phyloP scores from a whole-genome alignment of 2,797 vertebrate species.

The Presbytis comata region DNA sequence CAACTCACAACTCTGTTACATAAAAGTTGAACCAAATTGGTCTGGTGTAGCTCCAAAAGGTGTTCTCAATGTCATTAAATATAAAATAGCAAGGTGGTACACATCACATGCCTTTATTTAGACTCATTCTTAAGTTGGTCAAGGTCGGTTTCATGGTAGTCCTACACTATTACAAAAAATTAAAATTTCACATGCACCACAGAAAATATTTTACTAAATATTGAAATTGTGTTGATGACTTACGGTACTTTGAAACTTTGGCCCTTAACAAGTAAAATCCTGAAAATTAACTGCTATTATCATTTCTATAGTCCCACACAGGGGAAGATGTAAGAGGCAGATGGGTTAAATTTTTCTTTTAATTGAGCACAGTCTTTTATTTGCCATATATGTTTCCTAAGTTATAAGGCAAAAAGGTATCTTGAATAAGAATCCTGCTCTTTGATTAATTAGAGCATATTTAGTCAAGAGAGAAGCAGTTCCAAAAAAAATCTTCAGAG shows the following conservation, averaged over 20 bases:
- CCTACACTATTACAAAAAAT: not conserved
- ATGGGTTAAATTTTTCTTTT: not conserved
- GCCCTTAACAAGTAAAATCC: not conserved
- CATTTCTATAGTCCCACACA: not conserved
- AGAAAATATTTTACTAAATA: not conserved
- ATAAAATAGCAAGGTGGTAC: not conserved
- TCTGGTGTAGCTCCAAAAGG: not conserved
- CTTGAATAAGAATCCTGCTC: not conserved
- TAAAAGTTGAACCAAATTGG: not conserved
- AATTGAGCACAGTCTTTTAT: not conserved
- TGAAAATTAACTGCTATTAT: not conserved
- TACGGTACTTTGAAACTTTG: not conserved
- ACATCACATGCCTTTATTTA: not conserved
- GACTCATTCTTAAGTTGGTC: not conserved
- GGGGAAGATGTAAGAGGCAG: not conserved
- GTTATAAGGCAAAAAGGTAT: not conserved
- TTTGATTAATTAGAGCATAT: slow-evolving; percentile 14
- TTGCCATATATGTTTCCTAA: not conserved
- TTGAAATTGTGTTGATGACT: not conserved
- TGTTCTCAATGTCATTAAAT: not conserved
- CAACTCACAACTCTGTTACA: not conserved
- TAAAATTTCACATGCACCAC: not conserved
- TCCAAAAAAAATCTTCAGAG: slow-evolving; percentile 48
- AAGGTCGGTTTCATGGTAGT: not conserved
- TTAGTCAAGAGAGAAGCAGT: not conserved